Evolutionary conservation across 2,797 vertebrate species (phyloP), one percentile per base, ranked within the genome.

Genomic region (Morus bassanus): DNA sequence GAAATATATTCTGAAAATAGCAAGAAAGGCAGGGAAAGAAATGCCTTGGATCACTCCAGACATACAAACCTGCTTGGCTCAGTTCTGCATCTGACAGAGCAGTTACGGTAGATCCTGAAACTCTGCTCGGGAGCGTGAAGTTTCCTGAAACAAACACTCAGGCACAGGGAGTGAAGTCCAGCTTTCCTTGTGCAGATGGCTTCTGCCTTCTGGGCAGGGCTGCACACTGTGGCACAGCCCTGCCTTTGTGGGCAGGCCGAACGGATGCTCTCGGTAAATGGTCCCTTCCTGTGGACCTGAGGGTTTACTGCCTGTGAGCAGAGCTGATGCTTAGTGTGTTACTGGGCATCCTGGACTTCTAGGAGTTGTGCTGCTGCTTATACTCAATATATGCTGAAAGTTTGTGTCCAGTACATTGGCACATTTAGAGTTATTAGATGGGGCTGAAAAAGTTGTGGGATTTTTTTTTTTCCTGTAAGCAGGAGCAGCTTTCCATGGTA

Each of bases 241-340:
- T 94, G 82, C 30, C 46, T 59, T 50, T 24, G 41, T 2, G 16
- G 51, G 16, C 46, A 56, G 65, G 23, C 37, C 2, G 4, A 23
- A 35, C 2, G 8, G 24, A 6, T 21, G 21, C 12, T 3, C 48
- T 59, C 2, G 0, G 21, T 15, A 33, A 45, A 4, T 27, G 23
- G 41, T 85, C 53, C 65, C n/a, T 48, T 79, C 63, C 82, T 31
- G 12, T 2, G 3, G 53, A 24, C 37, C 4, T 2, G 56, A 18
- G 45, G n/a, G 6, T 15, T 74, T 59, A 4, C 23, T 53, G 41
- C 15, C 33, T 1, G 1, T 13, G 54, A 53, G 60, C 46, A 59
- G 82, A 57, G 24, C 46, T 60, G 59, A 14, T 51, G 35, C 27
- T 75, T 18, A 2, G 33, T 9, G 51, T 59, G 56, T 54, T 31